Conservation (phyloP, 2,113 vertebrate genomes). For the Seriola aureovittata region DNA sequence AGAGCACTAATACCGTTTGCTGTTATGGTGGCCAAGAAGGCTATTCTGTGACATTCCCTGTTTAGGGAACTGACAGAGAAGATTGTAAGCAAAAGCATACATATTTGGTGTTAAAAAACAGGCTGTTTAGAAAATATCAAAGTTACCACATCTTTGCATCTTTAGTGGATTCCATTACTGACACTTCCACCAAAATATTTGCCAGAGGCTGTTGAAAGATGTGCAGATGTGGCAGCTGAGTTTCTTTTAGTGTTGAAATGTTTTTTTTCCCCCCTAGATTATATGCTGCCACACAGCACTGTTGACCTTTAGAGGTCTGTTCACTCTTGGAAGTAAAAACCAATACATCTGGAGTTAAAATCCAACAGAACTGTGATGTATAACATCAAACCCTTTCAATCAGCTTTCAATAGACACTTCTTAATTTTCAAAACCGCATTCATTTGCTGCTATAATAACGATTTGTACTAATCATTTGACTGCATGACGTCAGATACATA, state of each 20-base stretch:
- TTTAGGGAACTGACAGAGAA: neutral
- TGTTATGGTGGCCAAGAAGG: neutral
- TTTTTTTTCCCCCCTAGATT: too few relatives aligned
- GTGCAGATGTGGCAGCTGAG: too few relatives aligned
- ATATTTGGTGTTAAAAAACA: neutral
- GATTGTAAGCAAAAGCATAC: neutral
- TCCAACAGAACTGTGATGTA: neutral
- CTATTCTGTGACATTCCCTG: neutral
- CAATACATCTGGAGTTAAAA: neutral
- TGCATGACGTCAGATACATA: neutral
- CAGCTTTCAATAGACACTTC: neutral
- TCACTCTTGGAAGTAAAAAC: neutral
- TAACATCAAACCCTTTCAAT: neutral
- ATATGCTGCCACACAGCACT: too few relatives aligned
- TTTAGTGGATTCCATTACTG: too few relatives aligned
- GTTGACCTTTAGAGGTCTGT: neutral
- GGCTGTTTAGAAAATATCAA: too few relatives aligned
- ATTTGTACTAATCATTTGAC: neutral
- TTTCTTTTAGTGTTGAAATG: too few relatives aligned
- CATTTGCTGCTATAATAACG: neutral
- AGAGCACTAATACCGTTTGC: neutral
- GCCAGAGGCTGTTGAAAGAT: too few relatives aligned
- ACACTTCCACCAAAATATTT: too few relatives aligned
- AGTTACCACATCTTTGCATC: too few relatives aligned
- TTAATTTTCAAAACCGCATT: neutral